Evolutionary conservation across 1,140 invertebrate genomes (phyloP).

Genomic region (Piezodorus guildinii): DNA sequence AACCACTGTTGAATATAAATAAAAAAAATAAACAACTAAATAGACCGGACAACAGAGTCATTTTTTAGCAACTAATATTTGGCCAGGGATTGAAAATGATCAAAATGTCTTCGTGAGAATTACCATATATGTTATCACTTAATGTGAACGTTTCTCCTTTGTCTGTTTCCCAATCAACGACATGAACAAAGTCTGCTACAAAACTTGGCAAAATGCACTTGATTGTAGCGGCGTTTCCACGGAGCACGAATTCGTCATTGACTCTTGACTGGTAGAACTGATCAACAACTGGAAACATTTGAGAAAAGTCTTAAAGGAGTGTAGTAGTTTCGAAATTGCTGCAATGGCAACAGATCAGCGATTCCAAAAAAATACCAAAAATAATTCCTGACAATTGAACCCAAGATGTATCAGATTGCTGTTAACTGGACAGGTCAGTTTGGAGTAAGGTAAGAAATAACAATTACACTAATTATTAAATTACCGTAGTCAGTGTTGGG

Average conservation of each 20-base stretch:
- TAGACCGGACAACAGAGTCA: not conserved
- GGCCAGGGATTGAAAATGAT: not conserved
- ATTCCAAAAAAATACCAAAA: no score
- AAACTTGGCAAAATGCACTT: constrained; percentile 81
- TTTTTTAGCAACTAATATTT: not conserved
- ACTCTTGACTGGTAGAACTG: constrained; percentile 77
- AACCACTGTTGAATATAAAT: constrained; percentile 49
- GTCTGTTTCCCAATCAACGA: constrained; percentile 71
- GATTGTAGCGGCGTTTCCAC: constrained; percentile 72
- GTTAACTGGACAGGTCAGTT: no score
- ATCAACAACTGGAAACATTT: constrained; percentile 56
- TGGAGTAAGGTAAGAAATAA: no score
- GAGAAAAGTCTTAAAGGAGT: no score
- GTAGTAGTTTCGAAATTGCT: no score
- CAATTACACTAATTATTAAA: not conserved
- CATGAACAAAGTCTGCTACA: constrained; percentile 75
- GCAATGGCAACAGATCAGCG: not conserved
- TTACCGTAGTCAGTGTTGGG: constrained; percentile 19
- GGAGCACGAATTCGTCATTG: constrained; percentile 76
- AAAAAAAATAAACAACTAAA: not conserved
- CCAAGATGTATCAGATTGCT: no score
- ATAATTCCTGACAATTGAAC: no score
- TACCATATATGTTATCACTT: not conserved
- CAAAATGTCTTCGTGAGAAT: not conserved
- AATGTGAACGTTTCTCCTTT: constrained; percentile 37